These are phyloP conservation scores for Suillia variegata DNA, from an alignment of 2,888 invertebrate genomes.

Conservation along the genomic window DNA sequence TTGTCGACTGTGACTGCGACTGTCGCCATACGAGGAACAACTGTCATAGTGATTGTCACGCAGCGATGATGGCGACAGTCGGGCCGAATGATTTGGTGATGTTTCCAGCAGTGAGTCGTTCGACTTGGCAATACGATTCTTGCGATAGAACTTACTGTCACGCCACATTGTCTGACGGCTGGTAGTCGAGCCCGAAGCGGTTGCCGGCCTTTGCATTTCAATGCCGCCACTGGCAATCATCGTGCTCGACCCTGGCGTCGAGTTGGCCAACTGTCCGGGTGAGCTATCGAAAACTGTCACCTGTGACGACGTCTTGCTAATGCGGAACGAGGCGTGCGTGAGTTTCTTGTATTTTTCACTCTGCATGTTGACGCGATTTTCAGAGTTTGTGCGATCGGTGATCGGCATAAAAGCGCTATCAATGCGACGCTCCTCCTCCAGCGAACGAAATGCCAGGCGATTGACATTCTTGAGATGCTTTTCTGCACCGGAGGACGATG, in stretches of 20 bases:
- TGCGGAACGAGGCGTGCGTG: constrained; percentile 59
- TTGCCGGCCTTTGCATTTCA: constrained; percentile 48
- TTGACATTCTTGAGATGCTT: constrained; percentile 57
- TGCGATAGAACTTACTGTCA: constrained; percentile 60
- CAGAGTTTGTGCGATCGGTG: constrained; percentile 57
- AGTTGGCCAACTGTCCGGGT: constrained; percentile 27
- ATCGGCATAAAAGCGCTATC: constrained; percentile 61
- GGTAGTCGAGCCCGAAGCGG: constrained; percentile 34
- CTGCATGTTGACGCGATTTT: constrained; percentile 58
- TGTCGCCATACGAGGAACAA: constrained; percentile 43
- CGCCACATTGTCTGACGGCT: constrained; percentile 58
- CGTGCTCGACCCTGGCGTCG: constrained; percentile 28
- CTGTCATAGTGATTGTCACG: constrained; percentile 57
- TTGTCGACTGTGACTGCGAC: constrained; percentile 45
- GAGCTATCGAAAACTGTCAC: constrained; percentile 34
- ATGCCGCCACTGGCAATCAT: constrained; percentile 27
- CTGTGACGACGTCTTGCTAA: constrained; percentile 54
- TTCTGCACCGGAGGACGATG: constrained; percentile 26
- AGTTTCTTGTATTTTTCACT: constrained; percentile 60
- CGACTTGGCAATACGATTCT: constrained; percentile 60
- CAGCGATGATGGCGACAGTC: constrained; percentile 52
- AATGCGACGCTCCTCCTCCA: constrained; percentile 61
- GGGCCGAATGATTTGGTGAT: constrained; percentile 50
- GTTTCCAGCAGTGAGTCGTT: constrained; percentile 59
- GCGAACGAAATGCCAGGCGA: constrained; percentile 58